Evolutionary conservation across 2,797 vertebrate species (phyloP), one percentile per base, ranked within the genome.

Genomic region (Phrynocephalus vlangalii): DNA sequence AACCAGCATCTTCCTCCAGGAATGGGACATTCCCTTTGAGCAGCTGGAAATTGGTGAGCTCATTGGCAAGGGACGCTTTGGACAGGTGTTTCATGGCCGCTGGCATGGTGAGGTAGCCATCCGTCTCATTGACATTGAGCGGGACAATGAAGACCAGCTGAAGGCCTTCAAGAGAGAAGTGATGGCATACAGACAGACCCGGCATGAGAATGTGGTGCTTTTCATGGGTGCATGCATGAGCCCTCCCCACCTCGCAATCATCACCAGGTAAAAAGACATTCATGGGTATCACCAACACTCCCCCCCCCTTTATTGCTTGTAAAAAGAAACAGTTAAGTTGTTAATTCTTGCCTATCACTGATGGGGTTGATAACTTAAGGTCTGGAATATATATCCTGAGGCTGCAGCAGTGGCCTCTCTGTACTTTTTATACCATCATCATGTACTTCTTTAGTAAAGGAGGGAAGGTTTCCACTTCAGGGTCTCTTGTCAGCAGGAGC

Each of bases 211-310:
- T 0, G 99, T 99, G 93, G 99, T 99, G 90, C 98, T 99, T 83
- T 99, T 99, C 94, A 99, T 99, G 99, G 99, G 99, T 0, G 98
- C 98, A 85, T 99, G 99, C 96, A 99, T 99, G 99, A 99, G 98
- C 92, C 99, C 99, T 0, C 99, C 99, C 1, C 99, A 99, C 93
- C 97, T 99, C 52, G 99, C 99, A 94, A 99, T 99, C 97, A 99
- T 99, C 96, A 99, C 99, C 94, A 99, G 99, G 99, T 99, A 89
- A 96, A 44, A 94, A 79, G 5, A 20, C 0, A 1, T 0, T 5
- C 0, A 0, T 56, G 72, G 0, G 24, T 18, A 1, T 9, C 63
- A 5, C 22, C 30, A 22, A 66, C 10, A 44, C 38, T 44, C 38
- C 38, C 38, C 38, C 38, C 38, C 52, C 66, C 30, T 81, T 7